phyloP scores from a whole-genome alignment of 1,140 invertebrate genomes.

The Pinna nobilis region DNA sequence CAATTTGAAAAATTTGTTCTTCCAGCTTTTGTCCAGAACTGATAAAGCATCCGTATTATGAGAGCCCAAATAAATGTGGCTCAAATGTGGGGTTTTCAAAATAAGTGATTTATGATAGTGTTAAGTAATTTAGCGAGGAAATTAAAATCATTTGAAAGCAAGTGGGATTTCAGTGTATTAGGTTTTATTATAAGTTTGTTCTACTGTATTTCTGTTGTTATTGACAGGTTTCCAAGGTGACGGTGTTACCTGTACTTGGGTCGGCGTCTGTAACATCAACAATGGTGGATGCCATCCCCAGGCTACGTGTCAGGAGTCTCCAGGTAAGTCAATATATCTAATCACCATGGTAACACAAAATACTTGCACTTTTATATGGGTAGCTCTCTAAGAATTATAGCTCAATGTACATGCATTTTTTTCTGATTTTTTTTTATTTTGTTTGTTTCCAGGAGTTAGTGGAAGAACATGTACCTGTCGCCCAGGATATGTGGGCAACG shows the following conservation, averaged over 20 bases:
- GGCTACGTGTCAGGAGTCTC: conserved; percentile 83
- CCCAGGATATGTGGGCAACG: conserved; percentile 85
- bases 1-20: no score
- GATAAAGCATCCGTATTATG: no score
- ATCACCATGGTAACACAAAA: not conserved
- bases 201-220: not conserved
- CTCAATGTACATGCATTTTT: not conserved
- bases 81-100: no score
- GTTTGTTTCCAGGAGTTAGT: not conserved
- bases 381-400: not conserved
- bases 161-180: no score
- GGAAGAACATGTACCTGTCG: conserved; percentile 83
- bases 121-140: no score
- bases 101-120: no score
- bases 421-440: not conserved
- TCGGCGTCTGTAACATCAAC: conserved; percentile 83
- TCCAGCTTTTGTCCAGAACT: no score
- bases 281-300: conserved; percentile 86
- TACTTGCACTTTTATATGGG: not conserved
- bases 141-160: no score
- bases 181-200: not conserved
- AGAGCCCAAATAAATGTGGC: no score
- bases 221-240: conserved; percentile 84
- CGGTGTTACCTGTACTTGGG: conserved; percentile 83
- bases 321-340: conserved; percentile 48